Evolutionary conservation across 1,140 invertebrate species (phyloP).

Genomic region (Aphaenogaster ashmeadi): DNA sequence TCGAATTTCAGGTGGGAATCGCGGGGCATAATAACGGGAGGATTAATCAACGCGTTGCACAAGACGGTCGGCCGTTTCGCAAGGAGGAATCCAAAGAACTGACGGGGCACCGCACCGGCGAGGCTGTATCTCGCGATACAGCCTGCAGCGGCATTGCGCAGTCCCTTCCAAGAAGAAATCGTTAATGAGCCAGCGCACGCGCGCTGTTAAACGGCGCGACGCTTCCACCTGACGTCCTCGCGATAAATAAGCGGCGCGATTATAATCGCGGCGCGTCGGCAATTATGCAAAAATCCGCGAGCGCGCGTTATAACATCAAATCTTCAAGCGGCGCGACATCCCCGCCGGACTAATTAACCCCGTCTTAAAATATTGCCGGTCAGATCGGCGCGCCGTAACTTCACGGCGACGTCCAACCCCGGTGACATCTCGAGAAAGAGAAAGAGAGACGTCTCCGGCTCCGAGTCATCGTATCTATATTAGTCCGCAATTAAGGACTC

Average conservation of each 20-base stretch:
- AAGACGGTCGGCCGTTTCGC: constrained; percentile 37
- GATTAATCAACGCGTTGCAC: constrained; percentile 57
- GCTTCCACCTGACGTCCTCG: constrained; percentile 56
- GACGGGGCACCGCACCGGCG: constrained; percentile 37
- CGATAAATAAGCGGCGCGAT: constrained; percentile 63
- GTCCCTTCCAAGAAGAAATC: constrained; percentile 56
- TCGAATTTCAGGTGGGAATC: constrained; percentile 53
- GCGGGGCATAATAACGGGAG: constrained; percentile 34
- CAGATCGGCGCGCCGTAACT: constrained; percentile 31
- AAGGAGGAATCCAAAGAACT: constrained; percentile 50
- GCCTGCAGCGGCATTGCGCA: constrained; percentile 55
- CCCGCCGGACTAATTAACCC: constrained; percentile 57
- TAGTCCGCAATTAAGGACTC: constrained; percentile 51
- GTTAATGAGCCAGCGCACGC: constrained; percentile 61
- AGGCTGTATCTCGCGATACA: constrained; percentile 8
- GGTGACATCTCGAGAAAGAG: constrained; percentile 16
- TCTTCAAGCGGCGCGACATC: constrained; percentile 7
- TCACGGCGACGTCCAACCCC: background rate
- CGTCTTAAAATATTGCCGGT: constrained; percentile 54
- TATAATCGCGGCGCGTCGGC: constrained; percentile 56
- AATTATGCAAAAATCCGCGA: constrained; percentile 59
- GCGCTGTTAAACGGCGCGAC: constrained; percentile 58
- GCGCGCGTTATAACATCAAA: constrained; percentile 14
- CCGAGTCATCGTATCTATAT: constrained; percentile 46
- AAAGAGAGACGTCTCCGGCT: background rate